A percentile compares a stretch with the other conserved stretches of the same genome.
phyloP scores from a whole-genome alignment of 2,797 vertebrate genomes.

The Enteromius radiatus region DNA sequence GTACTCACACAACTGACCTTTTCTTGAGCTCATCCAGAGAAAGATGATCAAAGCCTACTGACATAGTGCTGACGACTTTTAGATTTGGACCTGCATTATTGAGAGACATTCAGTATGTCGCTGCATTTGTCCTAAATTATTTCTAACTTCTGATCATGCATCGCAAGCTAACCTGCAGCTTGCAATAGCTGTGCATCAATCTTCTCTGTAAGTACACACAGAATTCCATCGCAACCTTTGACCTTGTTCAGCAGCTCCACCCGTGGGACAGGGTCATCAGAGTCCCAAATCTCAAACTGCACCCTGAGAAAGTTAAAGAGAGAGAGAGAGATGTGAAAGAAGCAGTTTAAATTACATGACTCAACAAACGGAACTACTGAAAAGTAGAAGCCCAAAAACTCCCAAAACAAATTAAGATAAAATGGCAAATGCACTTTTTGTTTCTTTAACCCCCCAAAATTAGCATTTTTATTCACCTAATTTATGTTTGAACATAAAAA shows the following conservation, averaged over 20 bases:
- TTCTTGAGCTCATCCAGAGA: constrained; percentile 75
- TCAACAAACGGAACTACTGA: not conserved
- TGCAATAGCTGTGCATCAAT: constrained; percentile 77
- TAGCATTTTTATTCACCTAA: not conserved
- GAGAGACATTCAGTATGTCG: not conserved
- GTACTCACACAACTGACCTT: constrained; percentile 65
- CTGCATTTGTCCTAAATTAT: not conserved
- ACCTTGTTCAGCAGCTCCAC: constrained; percentile 78
- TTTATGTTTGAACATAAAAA: not conserved
- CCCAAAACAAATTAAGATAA: not conserved
- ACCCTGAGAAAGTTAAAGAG: constrained; percentile 67
- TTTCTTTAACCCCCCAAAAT: not conserved
- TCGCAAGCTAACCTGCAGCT: constrained; percentile 73
- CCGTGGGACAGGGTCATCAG: constrained; percentile 77
- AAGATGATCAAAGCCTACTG: constrained; percentile 77
- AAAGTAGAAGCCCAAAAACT: not conserved
- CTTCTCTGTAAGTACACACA: constrained; percentile 82
- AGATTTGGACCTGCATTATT: constrained; percentile 73
- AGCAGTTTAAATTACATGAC: not conserved
- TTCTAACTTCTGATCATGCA: constrained; percentile 3
- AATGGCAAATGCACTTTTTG: not conserved
- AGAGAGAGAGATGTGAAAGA: not conserved
- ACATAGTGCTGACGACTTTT: constrained; percentile 79
- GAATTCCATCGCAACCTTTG: constrained; percentile 74
- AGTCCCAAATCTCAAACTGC: constrained; percentile 79